Conservation (phyloP, 2,888 invertebrate genomes). For the Ariolimax columbianus region DNA sequence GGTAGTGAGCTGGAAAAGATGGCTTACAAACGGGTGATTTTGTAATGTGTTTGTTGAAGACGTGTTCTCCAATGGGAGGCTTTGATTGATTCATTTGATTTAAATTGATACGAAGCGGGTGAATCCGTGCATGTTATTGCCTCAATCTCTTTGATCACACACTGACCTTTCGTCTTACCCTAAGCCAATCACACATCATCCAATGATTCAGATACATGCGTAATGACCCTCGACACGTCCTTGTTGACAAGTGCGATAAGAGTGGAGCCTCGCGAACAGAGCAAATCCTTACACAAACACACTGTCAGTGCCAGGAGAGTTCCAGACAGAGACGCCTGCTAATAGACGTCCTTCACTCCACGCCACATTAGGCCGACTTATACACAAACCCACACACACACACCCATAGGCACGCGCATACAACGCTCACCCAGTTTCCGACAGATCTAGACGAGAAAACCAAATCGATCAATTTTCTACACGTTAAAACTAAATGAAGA, state of each 20-base stretch:
- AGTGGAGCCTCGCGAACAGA: neutral
- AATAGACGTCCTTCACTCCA: neutral
- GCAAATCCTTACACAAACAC: neutral
- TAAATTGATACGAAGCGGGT: neutral
- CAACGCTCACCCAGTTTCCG: neutral
- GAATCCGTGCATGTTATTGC: neutral
- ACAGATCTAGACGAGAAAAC: neutral
- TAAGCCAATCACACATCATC: neutral
- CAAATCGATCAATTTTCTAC: constrained; percentile 12
- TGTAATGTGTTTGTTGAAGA: too few species aligned
- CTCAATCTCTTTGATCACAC: neutral
- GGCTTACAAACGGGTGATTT: too few species aligned
- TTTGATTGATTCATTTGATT: too few species aligned
- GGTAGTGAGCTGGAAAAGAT: too few species aligned
- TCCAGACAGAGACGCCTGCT: neutral
- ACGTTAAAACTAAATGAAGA: neutral
- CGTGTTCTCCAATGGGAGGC: too few species aligned
- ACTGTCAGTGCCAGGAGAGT: neutral
- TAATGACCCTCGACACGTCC: neutral
- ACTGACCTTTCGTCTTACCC: neutral
- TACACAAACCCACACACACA: too few species aligned
- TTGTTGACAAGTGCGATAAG: neutral
- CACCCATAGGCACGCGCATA: neutral
- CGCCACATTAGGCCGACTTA: neutral
- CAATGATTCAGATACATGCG: neutral